Evolutionary conservation across 2,113 vertebrate species (phyloP), one percentile per base, ranked within the genome.

Genomic region (Festucalex cinctus): DNA sequence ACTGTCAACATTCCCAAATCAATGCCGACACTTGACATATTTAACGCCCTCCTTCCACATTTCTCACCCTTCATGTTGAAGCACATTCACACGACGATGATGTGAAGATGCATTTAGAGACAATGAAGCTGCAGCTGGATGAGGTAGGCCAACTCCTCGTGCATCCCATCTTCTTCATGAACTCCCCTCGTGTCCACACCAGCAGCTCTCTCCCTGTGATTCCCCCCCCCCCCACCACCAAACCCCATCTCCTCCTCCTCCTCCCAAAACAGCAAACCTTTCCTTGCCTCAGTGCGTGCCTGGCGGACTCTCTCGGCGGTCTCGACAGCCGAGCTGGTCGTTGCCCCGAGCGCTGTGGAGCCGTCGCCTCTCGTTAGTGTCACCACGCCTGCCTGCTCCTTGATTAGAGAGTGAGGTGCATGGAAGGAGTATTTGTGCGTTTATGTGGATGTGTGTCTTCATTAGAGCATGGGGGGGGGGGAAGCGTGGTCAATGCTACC

Each of bases 351-450:
- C 91, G 61, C 85, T 71, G 86, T 90, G 84, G 88, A 92, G 88
- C 92, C 91, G 92, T 93, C 92, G 80, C 85, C 86, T 90, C 91
- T 86, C 7, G 85, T 93, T 93, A 93, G 89, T 84, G 79, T 93
- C 90, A 80, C 82, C 46, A 75, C 59, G 74, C 87, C 83, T 89
- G 88, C 78, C 83, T 84, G 84, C 83, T 90, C 88, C 88, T 88
- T 91, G 90, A 91, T 91, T 91, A 91, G 82, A 82, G 68, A 80
- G 70, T 56, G 83, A 81, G 85, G 85, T 87, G 78, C 86, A 83
- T 83, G 70, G 70, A 69, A 74, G 64, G 73, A 20, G 72, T 61
- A 71, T 51, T 59, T 37, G 69, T 39, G 64, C 43, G 51, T 70
- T 74, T 73, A 64, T 58, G 66, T 36, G 69, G 39, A 51, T 69